phyloP scores from a whole-genome alignment of 2,797 vertebrate genomes.

The Botia kubotai region DNA sequence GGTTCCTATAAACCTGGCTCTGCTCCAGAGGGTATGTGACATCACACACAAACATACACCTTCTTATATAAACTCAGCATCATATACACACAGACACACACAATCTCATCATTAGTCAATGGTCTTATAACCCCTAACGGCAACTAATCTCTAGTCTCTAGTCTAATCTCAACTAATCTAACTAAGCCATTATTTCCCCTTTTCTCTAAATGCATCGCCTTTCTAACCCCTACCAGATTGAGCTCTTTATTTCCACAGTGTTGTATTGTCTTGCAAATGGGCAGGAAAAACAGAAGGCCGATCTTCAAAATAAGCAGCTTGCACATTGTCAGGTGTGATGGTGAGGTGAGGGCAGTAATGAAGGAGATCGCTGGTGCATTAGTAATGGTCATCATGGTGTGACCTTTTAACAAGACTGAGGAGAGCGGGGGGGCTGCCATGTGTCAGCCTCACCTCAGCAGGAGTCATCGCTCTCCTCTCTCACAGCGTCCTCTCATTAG shows the following conservation, averaged over 20 bases:
- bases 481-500: slow-evolving; percentile 72
- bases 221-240: slow-evolving; percentile 10
- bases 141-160: not conserved
- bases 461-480: slow-evolving; percentile 65
- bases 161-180: too few species aligned
- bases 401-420: slow-evolving; percentile 75
- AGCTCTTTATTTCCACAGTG: slow-evolving; percentile 58
- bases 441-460: slow-evolving; percentile 71
- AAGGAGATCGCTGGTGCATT: slow-evolving; percentile 71
- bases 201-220: slow-evolving; percentile 14
- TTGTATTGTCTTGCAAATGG: slow-evolving; percentile 74
- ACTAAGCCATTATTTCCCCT: not conserved
- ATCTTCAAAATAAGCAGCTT: slow-evolving; percentile 59
- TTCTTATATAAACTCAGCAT: not conserved
- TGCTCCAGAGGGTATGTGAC: slow-evolving; percentile 90
- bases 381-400: slow-evolving; percentile 80
- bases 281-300: slow-evolving; percentile 45
- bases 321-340: slow-evolving; percentile 78
- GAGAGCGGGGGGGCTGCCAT: slow-evolving; percentile 77
- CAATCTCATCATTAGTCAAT: not conserved
- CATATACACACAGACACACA: not conserved
- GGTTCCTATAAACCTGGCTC: slow-evolving; percentile 88
- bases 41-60: not conserved
- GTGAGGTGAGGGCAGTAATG: slow-evolving; percentile 77
- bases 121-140: too few species aligned